phyloP scores from a whole-genome alignment of 2,888 invertebrate species.

The Apamea epomidion region DNA sequence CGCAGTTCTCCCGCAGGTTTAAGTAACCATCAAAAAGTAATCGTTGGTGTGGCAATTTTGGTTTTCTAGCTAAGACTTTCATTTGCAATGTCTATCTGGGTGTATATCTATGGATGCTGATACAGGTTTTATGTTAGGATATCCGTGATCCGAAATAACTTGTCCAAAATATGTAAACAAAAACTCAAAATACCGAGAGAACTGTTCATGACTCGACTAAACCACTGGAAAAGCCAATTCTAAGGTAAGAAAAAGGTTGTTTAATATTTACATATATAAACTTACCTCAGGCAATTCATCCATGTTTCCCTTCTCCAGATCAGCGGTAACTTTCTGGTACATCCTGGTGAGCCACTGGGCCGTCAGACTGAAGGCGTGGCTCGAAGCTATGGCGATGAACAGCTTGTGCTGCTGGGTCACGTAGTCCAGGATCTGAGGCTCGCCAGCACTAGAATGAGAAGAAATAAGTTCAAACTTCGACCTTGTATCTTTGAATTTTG shows the following conservation, averaged over 20 bases:
- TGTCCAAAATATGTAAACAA: not conserved
- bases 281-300: slow-evolving; percentile 95
- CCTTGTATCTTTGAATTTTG: not conserved
- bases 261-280: not conserved
- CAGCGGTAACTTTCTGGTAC: slow-evolving; percentile 93
- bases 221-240: not conserved
- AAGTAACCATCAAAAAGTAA: not conserved
- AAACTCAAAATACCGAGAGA: not conserved
- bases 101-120: not conserved
- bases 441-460: slow-evolving; percentile 91
- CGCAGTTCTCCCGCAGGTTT: not conserved
- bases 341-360: slow-evolving; percentile 94
- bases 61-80: not conserved
- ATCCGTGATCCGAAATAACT: not conserved
- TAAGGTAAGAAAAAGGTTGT: not conserved
- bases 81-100: not conserved
- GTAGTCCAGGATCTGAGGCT: slow-evolving; percentile 97
- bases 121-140: not conserved
- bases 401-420: slow-evolving; percentile 98
- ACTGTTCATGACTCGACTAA: not conserved
- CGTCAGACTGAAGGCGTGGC: slow-evolving; percentile 93
- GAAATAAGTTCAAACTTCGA: not conserved
- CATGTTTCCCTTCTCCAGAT: slow-evolving; percentile 94
- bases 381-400: slow-evolving; percentile 95
- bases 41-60: not conserved